phyloP scores from a whole-genome alignment of 2,888 invertebrate genomes.

The Thecocarcelia acutangulata region DNA sequence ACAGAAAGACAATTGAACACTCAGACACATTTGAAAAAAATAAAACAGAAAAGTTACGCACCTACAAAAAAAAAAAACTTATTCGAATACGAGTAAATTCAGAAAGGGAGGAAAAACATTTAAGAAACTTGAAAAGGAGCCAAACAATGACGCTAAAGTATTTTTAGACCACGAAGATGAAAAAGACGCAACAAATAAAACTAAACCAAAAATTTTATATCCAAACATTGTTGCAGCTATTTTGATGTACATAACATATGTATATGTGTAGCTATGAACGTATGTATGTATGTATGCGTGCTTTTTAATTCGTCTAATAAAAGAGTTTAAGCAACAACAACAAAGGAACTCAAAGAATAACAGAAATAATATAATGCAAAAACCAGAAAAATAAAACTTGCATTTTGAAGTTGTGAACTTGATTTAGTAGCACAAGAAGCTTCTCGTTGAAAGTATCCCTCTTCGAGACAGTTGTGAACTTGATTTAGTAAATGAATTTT shows the following conservation, averaged over 20 bases:
- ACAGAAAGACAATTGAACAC: constrained; percentile 23
- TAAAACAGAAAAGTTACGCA: constrained; percentile 44
- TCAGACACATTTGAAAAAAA: constrained; percentile 1
- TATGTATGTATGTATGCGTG: too few relatives aligned
- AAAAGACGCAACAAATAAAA: constrained; percentile 15
- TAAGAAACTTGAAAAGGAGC: constrained; percentile 35
- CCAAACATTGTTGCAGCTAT: not conserved
- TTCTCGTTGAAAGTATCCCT: constrained; percentile 12
- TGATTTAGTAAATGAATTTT: constrained; percentile 14
- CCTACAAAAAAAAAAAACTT: constrained; percentile 58
- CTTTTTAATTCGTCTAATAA: constrained; percentile 34
- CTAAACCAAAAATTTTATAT: constrained; percentile 16
- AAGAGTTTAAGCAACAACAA: constrained; percentile 1
- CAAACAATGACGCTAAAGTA: constrained; percentile 40
- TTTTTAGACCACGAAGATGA: constrained; percentile 55
- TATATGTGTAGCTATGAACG: too few relatives aligned
- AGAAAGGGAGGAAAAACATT: constrained; percentile 29
- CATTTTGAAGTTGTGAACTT: constrained; percentile 50
- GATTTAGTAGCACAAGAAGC: constrained; percentile 38
- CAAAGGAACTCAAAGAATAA: constrained; percentile 1
- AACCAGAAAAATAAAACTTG: constrained; percentile 15
- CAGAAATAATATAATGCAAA: not conserved
- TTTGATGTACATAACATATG: too few relatives aligned
- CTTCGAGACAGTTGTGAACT: constrained; percentile 11
- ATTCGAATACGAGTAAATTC: constrained; percentile 16